A percentile compares a stretch with the other conserved stretches of the same genome.
Conservation (phyloP, 1,140 invertebrate species). For the Philotrypesis tridentata region DNA sequence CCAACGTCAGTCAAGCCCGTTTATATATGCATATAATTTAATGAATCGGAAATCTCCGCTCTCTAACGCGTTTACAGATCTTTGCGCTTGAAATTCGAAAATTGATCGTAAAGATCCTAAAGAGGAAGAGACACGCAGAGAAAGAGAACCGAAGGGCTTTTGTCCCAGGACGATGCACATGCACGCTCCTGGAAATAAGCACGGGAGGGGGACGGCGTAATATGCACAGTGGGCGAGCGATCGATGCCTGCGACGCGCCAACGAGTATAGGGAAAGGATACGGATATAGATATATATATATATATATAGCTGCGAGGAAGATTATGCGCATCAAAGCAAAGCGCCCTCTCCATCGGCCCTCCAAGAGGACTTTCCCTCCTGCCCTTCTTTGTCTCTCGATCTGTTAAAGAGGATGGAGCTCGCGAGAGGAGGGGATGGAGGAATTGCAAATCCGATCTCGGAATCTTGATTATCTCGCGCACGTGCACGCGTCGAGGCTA, state of each 20-base stretch:
- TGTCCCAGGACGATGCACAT: neutral
- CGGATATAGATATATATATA: too few relatives aligned
- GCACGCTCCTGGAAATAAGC: neutral
- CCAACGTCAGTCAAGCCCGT: too few relatives aligned
- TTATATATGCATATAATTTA: too few relatives aligned
- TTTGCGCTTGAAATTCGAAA: conserved; percentile 17
- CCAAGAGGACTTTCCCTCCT: neutral
- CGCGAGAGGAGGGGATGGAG: neutral
- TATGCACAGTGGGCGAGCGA: neutral
- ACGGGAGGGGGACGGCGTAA: neutral
- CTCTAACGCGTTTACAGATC: neutral
- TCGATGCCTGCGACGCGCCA: neutral
- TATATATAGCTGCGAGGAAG: too few relatives aligned
- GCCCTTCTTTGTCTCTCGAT: neutral
- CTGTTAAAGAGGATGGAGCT: neutral
- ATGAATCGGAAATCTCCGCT: too few relatives aligned
- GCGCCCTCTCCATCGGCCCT: too few relatives aligned
- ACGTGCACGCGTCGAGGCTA: neutral
- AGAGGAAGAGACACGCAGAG: too few relatives aligned
- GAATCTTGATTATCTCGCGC: neutral
- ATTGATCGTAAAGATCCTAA: neutral
- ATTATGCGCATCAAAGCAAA: conserved; percentile 18
- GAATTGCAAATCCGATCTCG: neutral
- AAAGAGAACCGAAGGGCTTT: neutral
- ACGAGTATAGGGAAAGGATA: neutral